Evolutionary conservation across 2,888 invertebrate genomes (phyloP).

Genomic region (Pseudeuparius sepicola): DNA sequence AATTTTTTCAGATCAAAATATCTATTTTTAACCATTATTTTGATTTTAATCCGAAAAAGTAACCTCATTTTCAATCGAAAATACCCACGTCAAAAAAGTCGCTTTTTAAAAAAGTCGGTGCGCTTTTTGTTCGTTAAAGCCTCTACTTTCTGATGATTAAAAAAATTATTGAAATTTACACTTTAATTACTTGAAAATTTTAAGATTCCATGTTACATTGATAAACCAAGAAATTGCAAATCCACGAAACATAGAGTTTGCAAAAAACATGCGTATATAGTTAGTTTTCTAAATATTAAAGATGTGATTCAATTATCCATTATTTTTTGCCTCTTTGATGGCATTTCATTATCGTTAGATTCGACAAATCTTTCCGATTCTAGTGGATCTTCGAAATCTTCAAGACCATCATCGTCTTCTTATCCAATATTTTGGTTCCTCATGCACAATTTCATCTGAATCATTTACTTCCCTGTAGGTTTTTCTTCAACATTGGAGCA

Average conservation of each 20-base stretch:
- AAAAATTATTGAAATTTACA: no score
- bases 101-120: slow-evolving; percentile 3
- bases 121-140: slow-evolving; percentile 3
- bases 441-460: slow-evolving; percentile 22
- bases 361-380: slow-evolving; percentile 17
- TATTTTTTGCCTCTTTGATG: slow-evolving; percentile 18
- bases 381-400: slow-evolving; percentile 20
- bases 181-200: no score
- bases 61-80: neutral
- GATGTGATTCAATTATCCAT: slow-evolving; percentile 17
- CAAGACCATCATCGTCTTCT: slow-evolving; percentile 19
- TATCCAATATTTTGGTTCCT: slow-evolving; percentile 17
- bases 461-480: slow-evolving; percentile 16
- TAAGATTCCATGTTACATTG: no score
- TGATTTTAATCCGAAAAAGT: neutral
- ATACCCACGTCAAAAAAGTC: slow-evolving; percentile 1
- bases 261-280: slow-evolving; percentile 2
- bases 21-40: neutral
- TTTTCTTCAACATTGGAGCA: slow-evolving; percentile 13
- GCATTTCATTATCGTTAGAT: slow-evolving; percentile 18
- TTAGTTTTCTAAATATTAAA: slow-evolving; percentile 5
- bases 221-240: no score
- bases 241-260: neutral
- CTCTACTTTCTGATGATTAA: slow-evolving; percentile 1
- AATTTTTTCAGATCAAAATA: slow-evolving; percentile 2